phyloP scores from a whole-genome alignment of 2,888 invertebrate genomes.

The Blomia tropicalis region DNA sequence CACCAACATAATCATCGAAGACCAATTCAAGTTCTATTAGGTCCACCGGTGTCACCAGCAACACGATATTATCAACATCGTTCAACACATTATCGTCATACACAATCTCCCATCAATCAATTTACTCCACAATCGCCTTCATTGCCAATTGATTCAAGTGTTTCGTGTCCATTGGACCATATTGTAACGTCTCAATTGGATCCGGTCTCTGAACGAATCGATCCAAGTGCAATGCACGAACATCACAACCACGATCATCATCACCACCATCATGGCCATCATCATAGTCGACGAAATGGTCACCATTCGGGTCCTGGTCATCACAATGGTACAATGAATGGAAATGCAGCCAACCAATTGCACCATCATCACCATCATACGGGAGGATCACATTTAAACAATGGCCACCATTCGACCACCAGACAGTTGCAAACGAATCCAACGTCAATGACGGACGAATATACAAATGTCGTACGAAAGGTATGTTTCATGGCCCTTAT shows the following conservation, averaged over 20 bases:
- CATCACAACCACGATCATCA: background rate
- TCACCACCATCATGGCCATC: constrained; percentile 10
- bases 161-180: too few relatives aligned
- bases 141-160: too few relatives aligned
- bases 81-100: background rate
- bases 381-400: too few relatives aligned
- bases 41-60: background rate
- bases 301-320: background rate
- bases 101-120: too few relatives aligned
- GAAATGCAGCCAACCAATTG: background rate
- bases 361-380: background rate
- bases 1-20: background rate
- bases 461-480: background rate
- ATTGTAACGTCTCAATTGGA: background rate
- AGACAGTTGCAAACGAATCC: too few relatives aligned
- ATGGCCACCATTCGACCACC: too few relatives aligned
- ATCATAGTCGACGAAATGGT: background rate
- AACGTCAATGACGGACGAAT: background rate
- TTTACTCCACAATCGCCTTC: too few relatives aligned
- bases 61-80: background rate
- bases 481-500: too few relatives aligned
- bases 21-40: too few relatives aligned
- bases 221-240: background rate
- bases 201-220: background rate
- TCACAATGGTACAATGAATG: background rate